A percentile compares a stretch with the other conserved stretches of the same genome.
Evolutionary conservation across 2,797 vertebrate species (phyloP).

Genomic region (Muraenolepis orangiensis): DNA sequence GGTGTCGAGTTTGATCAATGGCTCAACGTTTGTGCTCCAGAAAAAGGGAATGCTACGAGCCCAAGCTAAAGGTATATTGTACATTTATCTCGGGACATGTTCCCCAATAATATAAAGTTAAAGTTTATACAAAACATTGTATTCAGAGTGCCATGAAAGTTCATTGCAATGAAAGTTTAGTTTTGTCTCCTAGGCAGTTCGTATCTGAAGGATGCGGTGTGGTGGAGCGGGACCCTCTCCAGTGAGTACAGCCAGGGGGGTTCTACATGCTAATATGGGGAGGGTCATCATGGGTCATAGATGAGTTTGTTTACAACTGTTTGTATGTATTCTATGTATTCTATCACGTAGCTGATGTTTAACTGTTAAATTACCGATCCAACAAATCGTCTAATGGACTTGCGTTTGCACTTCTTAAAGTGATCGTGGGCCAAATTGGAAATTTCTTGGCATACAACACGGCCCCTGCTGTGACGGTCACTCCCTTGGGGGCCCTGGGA

Average conservation of each 20-base stretch:
- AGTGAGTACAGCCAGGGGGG: conserved; percentile 78
- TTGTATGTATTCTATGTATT: too few relatives aligned
- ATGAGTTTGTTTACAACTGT: too few relatives aligned
- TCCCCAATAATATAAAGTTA: background rate
- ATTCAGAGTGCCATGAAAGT: background rate
- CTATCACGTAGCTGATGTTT: background rate
- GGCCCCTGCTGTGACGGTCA: conserved; percentile 91
- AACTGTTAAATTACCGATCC: background rate
- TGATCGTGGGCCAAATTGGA: conserved; percentile 92
- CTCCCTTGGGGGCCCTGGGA: conserved; percentile 93
- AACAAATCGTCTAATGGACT: background rate
- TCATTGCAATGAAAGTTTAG: too few relatives aligned
- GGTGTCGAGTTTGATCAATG: conserved; percentile 90
- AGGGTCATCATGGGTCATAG: background rate
- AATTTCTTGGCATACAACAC: conserved; percentile 94
- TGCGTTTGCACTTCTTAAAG: conserved; percentile 62
- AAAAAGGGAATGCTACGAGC: conserved; percentile 91
- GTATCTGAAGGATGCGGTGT: conserved; percentile 86
- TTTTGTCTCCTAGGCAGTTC: conserved; percentile 69
- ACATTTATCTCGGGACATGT: background rate
- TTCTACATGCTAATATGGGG: background rate
- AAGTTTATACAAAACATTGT: background rate
- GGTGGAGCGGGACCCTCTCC: conserved; percentile 91
- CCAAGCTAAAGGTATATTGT: conserved; percentile 77
- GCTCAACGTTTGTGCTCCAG: conserved; percentile 92